Conservation (phyloP, 2,888 invertebrate species). For the Chalcis sispes region DNA sequence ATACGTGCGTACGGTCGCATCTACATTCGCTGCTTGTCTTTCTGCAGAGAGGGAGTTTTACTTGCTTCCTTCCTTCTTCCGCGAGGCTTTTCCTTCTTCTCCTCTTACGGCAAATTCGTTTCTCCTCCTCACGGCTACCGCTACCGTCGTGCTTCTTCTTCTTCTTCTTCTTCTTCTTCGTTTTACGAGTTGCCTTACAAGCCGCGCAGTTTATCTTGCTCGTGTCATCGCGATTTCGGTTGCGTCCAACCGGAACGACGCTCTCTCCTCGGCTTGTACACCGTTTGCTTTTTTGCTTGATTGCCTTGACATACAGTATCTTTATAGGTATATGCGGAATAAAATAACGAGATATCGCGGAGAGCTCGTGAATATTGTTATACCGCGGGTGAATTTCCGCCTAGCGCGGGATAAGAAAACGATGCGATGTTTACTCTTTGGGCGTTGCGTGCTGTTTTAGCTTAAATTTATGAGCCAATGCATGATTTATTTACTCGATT, state of each 20-base stretch:
- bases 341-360: no score
- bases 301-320: no score
- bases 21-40: conserved; percentile 4
- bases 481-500: no score
- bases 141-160: not conserved
- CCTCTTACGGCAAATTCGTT: no score
- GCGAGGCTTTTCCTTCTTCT: conserved; percentile 7
- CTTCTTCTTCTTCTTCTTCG: conserved; percentile 13
- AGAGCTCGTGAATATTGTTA: not conserved
- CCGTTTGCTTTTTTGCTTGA: not conserved
- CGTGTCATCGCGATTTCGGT: conserved; percentile 21
- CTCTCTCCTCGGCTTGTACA: no score
- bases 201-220: conserved; percentile 25
- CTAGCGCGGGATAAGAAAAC: not conserved
- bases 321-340: no score
- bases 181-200: not conserved
- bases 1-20: not conserved
- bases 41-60: not conserved
- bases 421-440: not conserved
- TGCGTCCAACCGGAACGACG: not conserved
- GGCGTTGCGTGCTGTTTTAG: no score
- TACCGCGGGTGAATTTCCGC: not conserved
- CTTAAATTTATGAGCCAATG: no score
- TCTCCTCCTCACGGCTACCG: not conserved
- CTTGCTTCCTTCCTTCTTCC: not conserved